phyloP scores from a whole-genome alignment of 1,140 invertebrate genomes.

The Paramacrobiotus metropolitanus region DNA sequence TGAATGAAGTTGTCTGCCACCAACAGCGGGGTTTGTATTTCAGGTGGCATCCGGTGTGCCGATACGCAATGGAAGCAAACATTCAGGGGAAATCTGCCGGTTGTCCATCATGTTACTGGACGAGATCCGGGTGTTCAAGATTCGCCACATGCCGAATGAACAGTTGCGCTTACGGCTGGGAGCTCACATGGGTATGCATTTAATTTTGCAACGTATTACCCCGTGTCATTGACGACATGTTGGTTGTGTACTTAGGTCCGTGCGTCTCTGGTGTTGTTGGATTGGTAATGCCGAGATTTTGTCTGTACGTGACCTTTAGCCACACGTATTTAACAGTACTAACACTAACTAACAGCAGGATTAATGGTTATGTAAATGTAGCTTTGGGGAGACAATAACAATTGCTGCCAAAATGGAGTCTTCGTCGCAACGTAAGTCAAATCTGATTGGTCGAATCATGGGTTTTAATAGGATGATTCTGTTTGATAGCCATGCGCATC shows the following conservation, averaged over 20 bases:
- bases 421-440: background rate
- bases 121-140: background rate
- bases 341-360: too few species aligned
- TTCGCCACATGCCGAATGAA: background rate
- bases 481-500: background rate
- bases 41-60: background rate
- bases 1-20: background rate
- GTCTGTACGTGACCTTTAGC: background rate
- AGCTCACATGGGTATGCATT: background rate
- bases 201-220: background rate
- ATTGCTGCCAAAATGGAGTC: constrained; percentile 16
- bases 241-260: background rate
- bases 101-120: background rate
- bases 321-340: too few species aligned
- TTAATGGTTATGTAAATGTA: too few species aligned
- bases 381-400: constrained; percentile 9
- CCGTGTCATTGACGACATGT: background rate
- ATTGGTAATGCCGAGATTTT: background rate
- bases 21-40: background rate
- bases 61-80: background rate
- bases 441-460: background rate
- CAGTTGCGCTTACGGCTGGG: background rate
- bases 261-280: background rate
- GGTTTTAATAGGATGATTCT: background rate
- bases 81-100: background rate